Evolutionary conservation across 2,797 vertebrate genomes (phyloP).

Genomic region (Otolemur crassicaudatus): DNA sequence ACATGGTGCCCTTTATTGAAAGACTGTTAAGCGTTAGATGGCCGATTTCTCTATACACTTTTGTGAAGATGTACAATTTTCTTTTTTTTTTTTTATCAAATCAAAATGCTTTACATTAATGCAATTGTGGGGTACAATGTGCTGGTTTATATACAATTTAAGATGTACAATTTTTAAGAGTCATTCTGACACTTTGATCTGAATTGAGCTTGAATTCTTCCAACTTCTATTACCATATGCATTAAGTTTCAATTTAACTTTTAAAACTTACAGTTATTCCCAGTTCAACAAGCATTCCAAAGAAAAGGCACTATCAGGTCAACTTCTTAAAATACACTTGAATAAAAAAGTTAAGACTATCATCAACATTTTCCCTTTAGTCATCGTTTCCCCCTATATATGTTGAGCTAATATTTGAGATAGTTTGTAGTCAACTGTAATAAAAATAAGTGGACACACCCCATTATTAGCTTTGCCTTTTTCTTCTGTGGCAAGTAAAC

Average conservation of each 20-base stretch:
- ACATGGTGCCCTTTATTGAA: not conserved
- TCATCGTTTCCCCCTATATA: not conserved
- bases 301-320: not conserved
- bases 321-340: constrained; percentile 32
- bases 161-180: not conserved
- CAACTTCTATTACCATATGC: constrained; percentile 13
- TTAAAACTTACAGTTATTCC: constrained; percentile 29
- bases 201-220: constrained; percentile 34
- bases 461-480: not conserved
- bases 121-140: no score
- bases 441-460: not conserved
- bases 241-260: constrained; percentile 40
- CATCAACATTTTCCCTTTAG: not conserved
- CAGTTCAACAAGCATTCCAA: constrained; percentile 49
- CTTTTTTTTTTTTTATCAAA: no score
- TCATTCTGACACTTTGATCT: not conserved
- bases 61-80: not conserved
- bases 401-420: constrained; percentile 5
- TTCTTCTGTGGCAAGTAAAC: constrained; percentile 14
- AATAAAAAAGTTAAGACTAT: constrained; percentile 21
- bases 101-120: no score
- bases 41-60: constrained; percentile 18
- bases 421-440: not conserved
- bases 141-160: not conserved
- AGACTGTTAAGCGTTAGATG: not conserved